Conservation (phyloP, 1,140 invertebrate species). For the Kradibia gibbosae region DNA sequence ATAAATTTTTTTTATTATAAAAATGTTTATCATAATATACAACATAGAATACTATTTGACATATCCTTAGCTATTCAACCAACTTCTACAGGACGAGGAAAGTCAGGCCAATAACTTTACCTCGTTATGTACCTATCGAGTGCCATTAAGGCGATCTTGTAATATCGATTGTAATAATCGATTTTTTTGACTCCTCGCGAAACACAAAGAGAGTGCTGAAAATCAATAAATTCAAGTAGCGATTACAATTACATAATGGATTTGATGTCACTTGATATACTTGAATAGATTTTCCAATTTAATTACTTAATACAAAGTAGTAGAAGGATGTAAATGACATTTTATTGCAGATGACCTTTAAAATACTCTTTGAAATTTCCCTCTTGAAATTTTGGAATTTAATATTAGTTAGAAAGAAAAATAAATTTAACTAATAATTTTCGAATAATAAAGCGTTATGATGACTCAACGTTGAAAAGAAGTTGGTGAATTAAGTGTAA, state of each 20-base stretch:
- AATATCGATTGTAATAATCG: too few relatives aligned
- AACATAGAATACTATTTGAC: too few relatives aligned
- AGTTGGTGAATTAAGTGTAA: background rate
- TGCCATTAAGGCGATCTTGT: too few relatives aligned
- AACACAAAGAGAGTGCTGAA: background rate
- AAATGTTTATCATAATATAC: too few relatives aligned
- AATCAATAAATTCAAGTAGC: background rate
- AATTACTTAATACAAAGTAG: background rate
- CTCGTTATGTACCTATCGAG: too few relatives aligned
- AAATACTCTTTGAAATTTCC: background rate
- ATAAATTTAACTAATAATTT: too few relatives aligned
- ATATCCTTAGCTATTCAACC: too few relatives aligned
- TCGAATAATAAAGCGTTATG: too few relatives aligned
- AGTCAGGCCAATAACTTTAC: too few relatives aligned
- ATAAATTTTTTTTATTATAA: too few relatives aligned
- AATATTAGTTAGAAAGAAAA: background rate
- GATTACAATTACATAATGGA: slow-evolving; percentile 27
- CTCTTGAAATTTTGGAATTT: background rate
- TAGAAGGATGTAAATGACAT: background rate
- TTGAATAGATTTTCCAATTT: background rate
- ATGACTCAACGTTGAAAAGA: background rate
- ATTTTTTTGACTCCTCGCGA: background rate
- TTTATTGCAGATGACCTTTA: background rate
- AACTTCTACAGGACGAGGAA: too few relatives aligned
- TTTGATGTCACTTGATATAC: background rate